These are phyloP conservation scores for Diarsia brunnea DNA, from an alignment of 2,888 invertebrate species.

Conservation along the genomic window DNA sequence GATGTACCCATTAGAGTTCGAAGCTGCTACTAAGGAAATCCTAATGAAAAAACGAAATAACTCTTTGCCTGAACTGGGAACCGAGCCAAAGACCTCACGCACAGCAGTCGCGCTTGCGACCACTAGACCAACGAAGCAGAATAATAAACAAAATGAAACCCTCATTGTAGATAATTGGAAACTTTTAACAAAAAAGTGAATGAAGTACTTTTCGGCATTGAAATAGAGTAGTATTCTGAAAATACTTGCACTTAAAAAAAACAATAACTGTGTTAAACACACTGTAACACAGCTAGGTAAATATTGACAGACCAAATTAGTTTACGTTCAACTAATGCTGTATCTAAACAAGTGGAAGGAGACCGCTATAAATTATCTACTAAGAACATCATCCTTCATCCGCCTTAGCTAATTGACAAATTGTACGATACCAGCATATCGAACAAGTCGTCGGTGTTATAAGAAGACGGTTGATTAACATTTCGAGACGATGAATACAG, in stretches of 20 bases:
- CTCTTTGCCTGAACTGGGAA: no score
- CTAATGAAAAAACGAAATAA: no score
- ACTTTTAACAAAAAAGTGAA: conserved; percentile 20
- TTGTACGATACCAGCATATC: conserved; percentile 76
- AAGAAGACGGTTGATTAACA: conserved; percentile 61
- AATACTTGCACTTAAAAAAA: conserved; percentile 44
- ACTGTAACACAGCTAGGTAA: conserved; percentile 46
- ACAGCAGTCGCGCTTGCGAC: no score
- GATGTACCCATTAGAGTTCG: no score
- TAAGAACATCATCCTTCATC: conserved; percentile 58
- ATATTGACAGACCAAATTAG: conserved; percentile 51
- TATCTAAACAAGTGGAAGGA: conserved; percentile 38
- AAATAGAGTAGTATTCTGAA: conserved; percentile 32
- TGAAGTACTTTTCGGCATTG: conserved; percentile 14
- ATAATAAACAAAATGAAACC: neutral
- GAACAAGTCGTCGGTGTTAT: conserved; percentile 57
- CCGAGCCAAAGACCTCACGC: no score
- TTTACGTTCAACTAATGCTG: conserved; percentile 50
- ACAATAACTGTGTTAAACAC: conserved; percentile 33
- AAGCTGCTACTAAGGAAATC: no score
- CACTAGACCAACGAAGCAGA: no score
- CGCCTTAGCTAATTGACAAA: conserved; percentile 73
- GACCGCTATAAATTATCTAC: conserved; percentile 58
- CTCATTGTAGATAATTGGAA: neutral
- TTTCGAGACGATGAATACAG: conserved; percentile 59